A percentile compares a stretch with the other conserved stretches of the same genome.
Evolutionary conservation across 2,797 vertebrate species (phyloP).

Genomic region (Prionace glauca): DNA sequence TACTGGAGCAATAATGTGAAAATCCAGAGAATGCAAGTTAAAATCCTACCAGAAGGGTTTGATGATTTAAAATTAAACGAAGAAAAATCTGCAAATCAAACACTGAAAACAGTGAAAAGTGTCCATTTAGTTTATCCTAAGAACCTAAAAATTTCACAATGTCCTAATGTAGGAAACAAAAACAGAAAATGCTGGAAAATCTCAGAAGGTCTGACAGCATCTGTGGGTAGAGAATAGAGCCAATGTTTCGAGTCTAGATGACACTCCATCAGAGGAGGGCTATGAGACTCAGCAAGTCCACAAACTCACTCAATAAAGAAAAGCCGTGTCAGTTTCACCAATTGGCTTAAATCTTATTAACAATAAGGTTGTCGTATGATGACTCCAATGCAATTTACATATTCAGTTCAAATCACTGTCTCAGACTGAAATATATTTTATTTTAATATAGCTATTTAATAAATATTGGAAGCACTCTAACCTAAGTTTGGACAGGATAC

Average conservation of each 20-base stretch:
- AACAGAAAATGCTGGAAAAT: too few relatives aligned
- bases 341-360: too few relatives aligned
- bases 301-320: too few relatives aligned
- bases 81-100: background rate
- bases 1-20: background rate
- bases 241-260: too few relatives aligned
- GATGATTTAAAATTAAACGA: background rate
- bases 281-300: too few relatives aligned
- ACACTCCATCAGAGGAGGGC: too few relatives aligned
- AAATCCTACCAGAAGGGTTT: background rate
- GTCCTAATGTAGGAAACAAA: background rate
- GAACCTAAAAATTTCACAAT: background rate
- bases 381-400: background rate
- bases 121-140: background rate
- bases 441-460: background rate
- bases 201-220: too few relatives aligned
- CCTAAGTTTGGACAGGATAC: background rate
- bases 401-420: background rate
- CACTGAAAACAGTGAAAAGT: background rate
- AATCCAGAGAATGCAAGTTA: background rate
- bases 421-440: background rate
- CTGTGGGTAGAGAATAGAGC: too few relatives aligned
- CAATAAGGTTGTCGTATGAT: background rate
- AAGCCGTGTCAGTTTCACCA: too few relatives aligned
- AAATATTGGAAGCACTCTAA: background rate